Conservation (phyloP, 2,113 vertebrate species). For the Strix uralensis region DNA sequence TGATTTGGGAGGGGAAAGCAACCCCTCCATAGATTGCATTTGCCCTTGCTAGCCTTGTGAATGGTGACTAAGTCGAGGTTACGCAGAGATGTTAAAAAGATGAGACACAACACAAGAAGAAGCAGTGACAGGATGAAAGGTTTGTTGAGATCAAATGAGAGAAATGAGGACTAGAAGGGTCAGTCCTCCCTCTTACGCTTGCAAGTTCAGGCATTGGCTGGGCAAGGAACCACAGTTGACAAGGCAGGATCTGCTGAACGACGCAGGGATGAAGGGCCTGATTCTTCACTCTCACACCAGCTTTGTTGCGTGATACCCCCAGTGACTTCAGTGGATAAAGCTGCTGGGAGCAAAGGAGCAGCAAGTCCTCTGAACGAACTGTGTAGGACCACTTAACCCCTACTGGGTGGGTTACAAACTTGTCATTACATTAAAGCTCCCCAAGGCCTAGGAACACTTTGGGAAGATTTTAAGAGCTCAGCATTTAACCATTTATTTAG, state of each 20-base stretch:
- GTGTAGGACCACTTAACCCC: conserved; percentile 5
- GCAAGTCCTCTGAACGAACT: neutral
- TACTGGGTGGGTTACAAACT: conserved; percentile 16
- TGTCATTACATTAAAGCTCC: neutral
- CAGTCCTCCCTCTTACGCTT: conserved; percentile 52
- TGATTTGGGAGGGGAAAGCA: conserved; percentile 32
- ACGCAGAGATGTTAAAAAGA: conserved; percentile 13
- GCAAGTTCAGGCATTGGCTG: conserved; percentile 22
- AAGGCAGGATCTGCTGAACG: conserved; percentile 24
- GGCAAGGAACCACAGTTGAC: neutral
- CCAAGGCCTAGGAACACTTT: neutral
- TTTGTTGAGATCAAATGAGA: conserved; percentile 53
- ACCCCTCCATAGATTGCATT: conserved; percentile 11
- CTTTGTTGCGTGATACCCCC: neutral
- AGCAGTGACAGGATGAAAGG: conserved; percentile 39
- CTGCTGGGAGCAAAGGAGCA: conserved; percentile 44
- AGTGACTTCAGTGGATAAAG: neutral
- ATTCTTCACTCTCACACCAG: neutral
- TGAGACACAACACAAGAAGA: conserved; percentile 6
- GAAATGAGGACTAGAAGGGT: conserved; percentile 57
- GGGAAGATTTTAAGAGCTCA: conserved; percentile 3
- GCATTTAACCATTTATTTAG: neutral
- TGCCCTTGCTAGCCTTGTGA: conserved; percentile 29
- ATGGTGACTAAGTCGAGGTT: conserved; percentile 15
- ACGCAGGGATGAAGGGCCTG: neutral